Evolutionary conservation across 2,888 invertebrate species (phyloP), one percentile per base, ranked within the genome.

Genomic region (Ichneumoninae sp.): DNA sequence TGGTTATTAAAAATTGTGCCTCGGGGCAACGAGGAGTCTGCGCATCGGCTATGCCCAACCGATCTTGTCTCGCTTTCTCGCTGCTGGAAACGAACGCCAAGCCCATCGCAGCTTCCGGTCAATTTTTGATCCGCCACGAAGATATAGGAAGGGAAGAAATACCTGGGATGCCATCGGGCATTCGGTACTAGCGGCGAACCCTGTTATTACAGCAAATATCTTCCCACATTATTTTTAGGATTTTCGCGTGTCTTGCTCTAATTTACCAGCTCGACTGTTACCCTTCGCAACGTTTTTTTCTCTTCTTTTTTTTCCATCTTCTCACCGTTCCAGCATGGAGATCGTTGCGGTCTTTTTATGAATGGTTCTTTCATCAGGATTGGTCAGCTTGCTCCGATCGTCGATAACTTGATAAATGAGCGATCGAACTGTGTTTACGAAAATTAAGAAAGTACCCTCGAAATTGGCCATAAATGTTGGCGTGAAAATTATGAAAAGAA

Each of bases 161-260:
- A 86, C 88, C 84, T 83, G 83, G 87, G 87, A 87, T 89, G 87
- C 89, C 88, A 87, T 88, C 82, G 83, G 76, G 76, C 76, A 66
- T 54, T 76, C 71, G 86, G 85, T 84, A 83, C 88, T 36, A 66
- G 81, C 85, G 71, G 80, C 82, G 77, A 82, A 84, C 86, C 85
- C 83, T 88, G 80, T 89, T 88, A 91, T 91, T 89, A 89, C 85
- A 78, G 83, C 81, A 85, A 89, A 88, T 89, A 87, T 88, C 88
- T 92, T 92, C 91, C 91, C 91, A 91, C 90, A 91, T 89, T 90
- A 90, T 89, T 90, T 90, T 89, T 88, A 87, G 83, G 70, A 86
- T 88, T 90, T 89, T 90, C 87, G 89, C 89, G 89, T 88, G 90
- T 86, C 84, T 78, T 78, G 87, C 87, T 88, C 88, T 87, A 88